A percentile compares a stretch with the other conserved stretches of the same genome.
phyloP scores from a whole-genome alignment of 2,113 vertebrate species.

The Nyctibius bracteatus region DNA sequence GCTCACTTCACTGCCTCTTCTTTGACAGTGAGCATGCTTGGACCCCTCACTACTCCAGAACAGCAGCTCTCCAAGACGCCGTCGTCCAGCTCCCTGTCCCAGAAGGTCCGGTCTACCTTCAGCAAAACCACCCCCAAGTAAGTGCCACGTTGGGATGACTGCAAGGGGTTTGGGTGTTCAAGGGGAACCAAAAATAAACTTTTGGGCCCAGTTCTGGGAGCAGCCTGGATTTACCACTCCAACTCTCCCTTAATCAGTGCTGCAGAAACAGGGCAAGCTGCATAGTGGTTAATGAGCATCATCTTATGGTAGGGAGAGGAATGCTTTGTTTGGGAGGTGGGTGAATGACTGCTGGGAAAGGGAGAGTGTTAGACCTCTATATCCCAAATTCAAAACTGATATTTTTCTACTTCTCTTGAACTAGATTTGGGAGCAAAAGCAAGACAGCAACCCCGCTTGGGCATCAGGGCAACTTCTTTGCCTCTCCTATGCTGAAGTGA shows the following conservation, averaged over 20 bases:
- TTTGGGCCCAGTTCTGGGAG: neutral
- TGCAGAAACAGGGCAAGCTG: neutral
- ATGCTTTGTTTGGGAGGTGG: neutral
- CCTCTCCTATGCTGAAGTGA: slow-evolving; percentile 89
- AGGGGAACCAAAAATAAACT: neutral
- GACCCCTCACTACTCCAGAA: slow-evolving; percentile 93
- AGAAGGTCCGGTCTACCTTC: slow-evolving; percentile 86
- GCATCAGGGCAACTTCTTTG: slow-evolving; percentile 88
- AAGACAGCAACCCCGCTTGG: slow-evolving; percentile 79
- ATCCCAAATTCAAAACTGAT: neutral
- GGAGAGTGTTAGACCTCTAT: accelerated
- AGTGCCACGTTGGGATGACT: neutral
- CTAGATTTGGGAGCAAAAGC: slow-evolving; percentile 92
- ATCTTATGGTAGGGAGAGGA: neutral
- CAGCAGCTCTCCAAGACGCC: slow-evolving; percentile 90
- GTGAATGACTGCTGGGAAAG: too few species aligned
- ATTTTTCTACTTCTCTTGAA: neutral
- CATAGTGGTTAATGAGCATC: accelerated
- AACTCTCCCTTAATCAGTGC: neutral
- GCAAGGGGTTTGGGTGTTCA: neutral
- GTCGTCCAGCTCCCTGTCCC: slow-evolving; percentile 90
- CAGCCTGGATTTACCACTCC: neutral
- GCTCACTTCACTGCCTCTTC: neutral
- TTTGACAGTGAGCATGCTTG: slow-evolving; percentile 87
- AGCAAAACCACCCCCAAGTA: slow-evolving; percentile 89